Base-by-base conservation (phyloP, 1,140 invertebrate genomes). In the Drosophila prosaltans region DNA sequence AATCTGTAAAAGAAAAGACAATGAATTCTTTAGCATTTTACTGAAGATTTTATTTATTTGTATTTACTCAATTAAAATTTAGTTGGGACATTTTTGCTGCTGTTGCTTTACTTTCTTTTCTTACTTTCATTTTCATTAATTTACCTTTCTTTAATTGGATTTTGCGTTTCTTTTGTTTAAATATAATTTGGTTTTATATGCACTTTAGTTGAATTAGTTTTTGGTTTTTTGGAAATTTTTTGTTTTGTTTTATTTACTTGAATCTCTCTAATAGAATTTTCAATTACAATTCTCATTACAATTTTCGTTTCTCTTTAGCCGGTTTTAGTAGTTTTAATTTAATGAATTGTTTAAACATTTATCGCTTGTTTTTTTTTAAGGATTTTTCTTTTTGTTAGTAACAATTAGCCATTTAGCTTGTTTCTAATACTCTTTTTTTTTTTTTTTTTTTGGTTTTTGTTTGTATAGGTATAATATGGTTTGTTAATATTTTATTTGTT, bases 51-150 rank as follows among this genome's bases (percentile, higher is more conserved):
- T 86, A 83, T 86, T 86, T 88, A 89, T 61, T 80, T 83, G 78
- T 48, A 84, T 89, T 80, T 89, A 89, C 74, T 89, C 84, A 88
- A 85, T 88, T 88, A 89, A 88, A 88, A 89, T 84, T 80, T 88
- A 88, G 77, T 88, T 88, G 84, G 84, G 84, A 88, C 84, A 88
- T 81, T 76, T 66, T 66, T 69, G 48, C 77, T 72, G 64, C 65
- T 82, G 59, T 64, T 78, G 60, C 30, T 59, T 65, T 86, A 9
- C 59, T 71, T 69, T 41, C 32, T 60, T 57, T 65, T 58, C 48
- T 57, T 30, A 28, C 8, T 64, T 68, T 48, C 54, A 54, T 2
- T 62, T 61, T 69, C 67, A 75, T 73, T 58, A 78, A 64, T 66
- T 66, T 63, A 62, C 65, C 65, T 74, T 70, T 68, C 68, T 72